These are phyloP conservation scores for Tethea ocularis DNA, from an alignment of 2,888 invertebrate species.

Conservation along the genomic window DNA sequence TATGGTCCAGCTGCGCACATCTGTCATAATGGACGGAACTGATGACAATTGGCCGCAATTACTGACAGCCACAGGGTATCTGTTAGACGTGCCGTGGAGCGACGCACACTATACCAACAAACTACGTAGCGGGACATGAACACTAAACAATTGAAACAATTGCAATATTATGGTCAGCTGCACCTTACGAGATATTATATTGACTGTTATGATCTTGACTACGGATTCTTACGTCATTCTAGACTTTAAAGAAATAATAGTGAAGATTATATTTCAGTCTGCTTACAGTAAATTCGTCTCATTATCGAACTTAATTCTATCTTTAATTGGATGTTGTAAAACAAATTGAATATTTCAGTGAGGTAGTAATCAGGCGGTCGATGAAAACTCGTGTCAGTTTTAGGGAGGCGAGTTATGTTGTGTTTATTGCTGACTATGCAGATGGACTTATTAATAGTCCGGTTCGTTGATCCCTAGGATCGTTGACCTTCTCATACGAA, in stretches of 20 bases:
- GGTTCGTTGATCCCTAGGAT: slow-evolving; percentile 4
- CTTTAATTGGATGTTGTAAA: background rate
- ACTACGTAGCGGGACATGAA: background rate
- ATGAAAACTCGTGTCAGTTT: slow-evolving; percentile 1
- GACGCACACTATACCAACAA: background rate
- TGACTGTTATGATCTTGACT: too few species aligned
- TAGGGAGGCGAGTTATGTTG: slow-evolving; percentile 1
- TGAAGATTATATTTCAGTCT: background rate
- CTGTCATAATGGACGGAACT: slow-evolving; percentile 1
- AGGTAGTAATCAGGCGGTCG: background rate
- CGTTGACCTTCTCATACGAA: background rate
- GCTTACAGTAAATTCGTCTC: too few species aligned
- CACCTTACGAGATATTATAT: too few species aligned
- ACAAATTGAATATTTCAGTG: background rate
- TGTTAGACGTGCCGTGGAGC: background rate
- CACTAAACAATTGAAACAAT: slow-evolving; percentile 1
- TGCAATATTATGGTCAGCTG: background rate
- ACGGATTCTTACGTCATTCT: too few species aligned
- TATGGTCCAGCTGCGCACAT: background rate
- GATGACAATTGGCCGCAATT: slow-evolving; percentile 4
- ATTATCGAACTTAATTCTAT: too few species aligned
- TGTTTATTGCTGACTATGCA: background rate
- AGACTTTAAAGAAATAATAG: too few species aligned
- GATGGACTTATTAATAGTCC: slow-evolving; percentile 5
- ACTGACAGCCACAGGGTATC: background rate